Evolutionary conservation across 2,888 invertebrate genomes (phyloP), one percentile per base, ranked within the genome.

Genomic region (Caenorhabditis angaria): DNA sequence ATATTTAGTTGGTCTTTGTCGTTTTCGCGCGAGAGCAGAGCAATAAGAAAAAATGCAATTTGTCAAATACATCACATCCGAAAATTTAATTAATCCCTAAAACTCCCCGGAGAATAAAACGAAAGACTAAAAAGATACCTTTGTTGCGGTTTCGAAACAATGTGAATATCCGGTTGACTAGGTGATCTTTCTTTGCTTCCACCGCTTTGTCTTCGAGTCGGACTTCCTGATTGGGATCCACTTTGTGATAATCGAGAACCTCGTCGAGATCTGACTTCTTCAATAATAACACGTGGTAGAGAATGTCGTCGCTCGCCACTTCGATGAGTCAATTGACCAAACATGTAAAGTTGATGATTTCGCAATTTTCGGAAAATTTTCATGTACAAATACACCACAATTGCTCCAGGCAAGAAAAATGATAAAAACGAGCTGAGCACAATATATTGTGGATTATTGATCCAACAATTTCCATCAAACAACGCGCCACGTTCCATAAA

Each of bases 391-490:
- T 77, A 82, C 24, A 77, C 77, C 10, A 83, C 78, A 28, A 82
- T 77, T 28, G 65, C 75, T 24, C 82, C 83, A 22, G 83, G 83
- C 0, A 83, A 70, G 65, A 82, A 77, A 71, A 83, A 83, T 58
- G 82, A 79, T 5, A 82, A 59, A 24, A 83, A 74, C 20, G 82
- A 78, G 8, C 82, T 82, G 4, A 82, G 61, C 28, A 79, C 77
- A 50, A 83, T 75, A 61, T 83, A 83, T 55, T 83, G 82, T 0
- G 83, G 81, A 56, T 82, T 81, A 20, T 75, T 77, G 51, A 83
- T 82, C 83, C 83, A 83, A 55, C 83, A 83, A 22, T 76, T 65
- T 3, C 66, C 67, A 53, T 74, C 69, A 10, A 63, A 53, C 5
- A 58, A 56, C 12, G 58, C 41, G 0, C 65, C 28, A 20, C 66